Base-by-base conservation (phyloP, 2,888 invertebrate species). In the Ormia ochracea region DNA sequence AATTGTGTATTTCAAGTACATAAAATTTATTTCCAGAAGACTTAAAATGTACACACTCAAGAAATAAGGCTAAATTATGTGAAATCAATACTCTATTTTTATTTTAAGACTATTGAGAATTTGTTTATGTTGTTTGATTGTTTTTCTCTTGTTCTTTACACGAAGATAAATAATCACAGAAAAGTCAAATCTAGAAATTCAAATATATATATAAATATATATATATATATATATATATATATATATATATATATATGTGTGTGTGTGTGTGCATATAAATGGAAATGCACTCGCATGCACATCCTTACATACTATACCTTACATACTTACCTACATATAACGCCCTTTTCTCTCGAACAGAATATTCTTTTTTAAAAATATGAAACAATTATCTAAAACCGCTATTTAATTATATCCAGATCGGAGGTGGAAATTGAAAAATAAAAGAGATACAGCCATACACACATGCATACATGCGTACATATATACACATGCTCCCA, bases 101-200 rank as follows among this genome's bases (percentile, higher is more conserved):
- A 54, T 38, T 43, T 58, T 17, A 50, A 41, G 12, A 31, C 58
- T 38, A 58, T 41, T 14, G 19, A 33, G 28, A 36, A 48, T 76
- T 76, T 76, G 76, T 77, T 77, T 77, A 58, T n/a, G 33, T 58
- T 56, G 43, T 41, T 54, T 58, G 23, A 33, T 41, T 41, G 3
- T 31, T 38, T 45, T 48, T 65, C 23, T 23, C 63, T 65, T 63
- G 26, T 65, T 66, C 23, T 69, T 61, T 28, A 23, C 28, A 56
- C 61, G 31, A 69, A 77, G 69, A 58, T 56, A 77, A 77, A 65
- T 70, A 77, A 69, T 77, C 76, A 77, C 76, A 63, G 48, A 31
- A 63, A 63, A 77, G 41, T 56, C 63, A 48, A 70, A 70, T 70
- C 48, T 63, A 4, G 6, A 4, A 9, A 12, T 38, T 17, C 21